phyloP scores from a whole-genome alignment of 2,888 invertebrate species.

The Maniola hyperantus region DNA sequence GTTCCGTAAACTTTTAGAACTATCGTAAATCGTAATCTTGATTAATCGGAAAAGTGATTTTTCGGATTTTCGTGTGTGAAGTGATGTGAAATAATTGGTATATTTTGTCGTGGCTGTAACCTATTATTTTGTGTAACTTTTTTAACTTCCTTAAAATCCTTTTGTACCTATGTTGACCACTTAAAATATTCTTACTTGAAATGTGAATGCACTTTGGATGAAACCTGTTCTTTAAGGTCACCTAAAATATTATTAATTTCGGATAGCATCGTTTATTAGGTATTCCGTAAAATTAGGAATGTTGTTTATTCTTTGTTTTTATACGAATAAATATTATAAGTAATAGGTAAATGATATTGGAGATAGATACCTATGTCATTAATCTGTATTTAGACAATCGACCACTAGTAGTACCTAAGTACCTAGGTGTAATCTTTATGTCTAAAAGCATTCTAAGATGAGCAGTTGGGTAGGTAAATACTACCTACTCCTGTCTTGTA shows the following conservation, averaged over 20 bases:
- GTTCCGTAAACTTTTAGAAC: constrained; percentile 8
- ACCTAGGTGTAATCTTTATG: not conserved
- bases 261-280: not conserved
- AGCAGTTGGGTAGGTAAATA: not conserved
- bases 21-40: not conserved
- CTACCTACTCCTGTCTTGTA: too few species aligned
- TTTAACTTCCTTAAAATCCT: not conserved
- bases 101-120: not conserved
- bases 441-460: not conserved
- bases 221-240: constrained; percentile 32
- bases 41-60: constrained; percentile 10
- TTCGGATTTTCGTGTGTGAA: constrained; percentile 2
- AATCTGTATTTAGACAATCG: too few species aligned
- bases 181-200: constrained; percentile 8
- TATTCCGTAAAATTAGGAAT: not conserved
- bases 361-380: too few species aligned
- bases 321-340: too few species aligned
- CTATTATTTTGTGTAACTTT: not conserved
- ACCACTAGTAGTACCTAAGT: not conserved
- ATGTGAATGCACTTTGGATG: constrained; percentile 35
- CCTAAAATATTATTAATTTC: not conserved
- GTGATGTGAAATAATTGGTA: not conserved
- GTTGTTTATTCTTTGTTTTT: not conserved
- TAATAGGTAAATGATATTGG: not conserved
- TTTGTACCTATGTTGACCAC: constrained; percentile 6